Evolutionary conservation across 2,888 invertebrate species (phyloP), one percentile per base, ranked within the genome.

Genomic region (Hypolimnas misippus): DNA sequence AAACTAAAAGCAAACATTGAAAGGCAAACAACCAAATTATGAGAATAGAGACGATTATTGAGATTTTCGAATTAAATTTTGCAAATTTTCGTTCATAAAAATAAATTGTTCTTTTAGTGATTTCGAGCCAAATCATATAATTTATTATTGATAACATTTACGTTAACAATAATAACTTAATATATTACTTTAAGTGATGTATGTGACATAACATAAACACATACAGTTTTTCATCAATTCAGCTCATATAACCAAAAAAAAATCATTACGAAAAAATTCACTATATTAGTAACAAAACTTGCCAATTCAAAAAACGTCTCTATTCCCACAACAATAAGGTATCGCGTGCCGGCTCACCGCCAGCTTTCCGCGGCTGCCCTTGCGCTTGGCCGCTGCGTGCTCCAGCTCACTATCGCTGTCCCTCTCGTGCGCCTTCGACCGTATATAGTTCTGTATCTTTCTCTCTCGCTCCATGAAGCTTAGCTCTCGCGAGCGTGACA

Each of bases 361-460:
- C 77, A 95, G 94, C 89, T 96, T 96, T 72, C 94, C 93, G 71
- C 96, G 93, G 76, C 94, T 94, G 76, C 86, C 89, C 81, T 92
- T 92, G 82, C 92, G 87, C 76, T 92, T 92, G 72, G 86, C 75
- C 69, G 89, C 75, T 69, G 89, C 83, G 87, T 85, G 86, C 89
- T 94, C 93, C 86, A 95, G 95, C 88, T 98, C 98, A 84, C 97
- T 97, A 93, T 98, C 98, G 86, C 97, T 98, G 80, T 98, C 96
- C 74, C 92, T 86, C 80, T 92, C 92, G 82, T 87, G 84, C 82
- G 84, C 87, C 89, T 92, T 92, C 76, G 88, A 84, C 76, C 83
- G 85, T 77, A 91, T 90, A 89, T 92, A 92, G 85, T 84, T 88
- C 83, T 90, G 89, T 84, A 91, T 87, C 78, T 90, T 87, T 82